phyloP scores from a whole-genome alignment of 92 coral and sea anemone species.

The Umimayanthus chanpuru region DNA sequence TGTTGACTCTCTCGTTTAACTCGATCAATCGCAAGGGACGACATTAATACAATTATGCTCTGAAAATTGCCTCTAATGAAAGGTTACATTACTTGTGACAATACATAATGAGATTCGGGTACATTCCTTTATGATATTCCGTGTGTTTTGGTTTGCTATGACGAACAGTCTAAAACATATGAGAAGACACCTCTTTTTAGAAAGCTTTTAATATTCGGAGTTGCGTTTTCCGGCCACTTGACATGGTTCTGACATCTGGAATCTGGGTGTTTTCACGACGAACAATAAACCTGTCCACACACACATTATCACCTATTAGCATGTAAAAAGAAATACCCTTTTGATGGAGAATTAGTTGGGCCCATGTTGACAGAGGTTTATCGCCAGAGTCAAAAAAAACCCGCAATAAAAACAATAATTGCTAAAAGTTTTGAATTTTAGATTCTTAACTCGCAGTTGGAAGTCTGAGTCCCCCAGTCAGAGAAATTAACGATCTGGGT shows the following conservation, averaged over 20 bases:
- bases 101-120: background rate
- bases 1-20: slow-evolving; percentile 69
- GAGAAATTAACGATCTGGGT: slow-evolving; percentile 27
- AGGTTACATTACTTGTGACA: slow-evolving; percentile 4
- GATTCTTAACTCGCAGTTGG: slow-evolving; percentile 33
- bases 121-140: slow-evolving; percentile 21
- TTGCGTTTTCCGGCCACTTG: slow-evolving; percentile 44
- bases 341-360: slow-evolving; percentile 45
- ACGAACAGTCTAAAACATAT: background rate
- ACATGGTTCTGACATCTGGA: slow-evolving; percentile 39
- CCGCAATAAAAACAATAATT: slow-evolving; percentile 28
- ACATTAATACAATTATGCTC: slow-evolving; percentile 64
- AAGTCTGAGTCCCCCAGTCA: background rate
- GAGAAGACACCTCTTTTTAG: slow-evolving; percentile 9
- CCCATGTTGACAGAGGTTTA: slow-evolving; percentile 43
- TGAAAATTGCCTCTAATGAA: slow-evolving; percentile 37
- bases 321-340: slow-evolving; percentile 39
- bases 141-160: background rate
- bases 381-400: slow-evolving; percentile 23
- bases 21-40: slow-evolving; percentile 61
- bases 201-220: slow-evolving; percentile 38
- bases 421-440: slow-evolving; percentile 25
- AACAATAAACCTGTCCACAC: slow-evolving; percentile 44
- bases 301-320: slow-evolving; percentile 43
- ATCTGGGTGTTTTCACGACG: slow-evolving; percentile 26